phyloP scores from a whole-genome alignment of 2,888 invertebrate genomes.

The Lumbricus terrestris region DNA sequence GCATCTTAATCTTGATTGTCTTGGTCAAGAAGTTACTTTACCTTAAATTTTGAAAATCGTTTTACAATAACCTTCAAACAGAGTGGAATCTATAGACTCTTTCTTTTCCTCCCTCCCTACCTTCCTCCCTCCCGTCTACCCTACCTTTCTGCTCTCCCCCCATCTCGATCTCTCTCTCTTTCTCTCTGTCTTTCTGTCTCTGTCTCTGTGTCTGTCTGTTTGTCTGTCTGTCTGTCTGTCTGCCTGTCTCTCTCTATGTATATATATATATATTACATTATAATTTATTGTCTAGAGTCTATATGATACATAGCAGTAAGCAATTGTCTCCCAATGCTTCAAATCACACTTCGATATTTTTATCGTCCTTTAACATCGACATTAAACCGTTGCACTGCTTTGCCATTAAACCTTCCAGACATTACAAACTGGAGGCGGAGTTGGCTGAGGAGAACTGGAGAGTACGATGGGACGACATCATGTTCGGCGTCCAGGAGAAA shows the following conservation, averaged over 20 bases:
- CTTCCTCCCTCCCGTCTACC: too few species aligned
- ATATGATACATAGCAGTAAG: too few species aligned
- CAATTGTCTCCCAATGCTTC: neutral
- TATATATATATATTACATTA: too few species aligned
- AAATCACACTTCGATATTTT: neutral
- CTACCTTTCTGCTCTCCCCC: neutral
- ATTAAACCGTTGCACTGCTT: neutral
- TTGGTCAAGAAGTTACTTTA: too few species aligned
- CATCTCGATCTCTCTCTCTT: neutral
- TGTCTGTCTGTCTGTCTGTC: too few species aligned
- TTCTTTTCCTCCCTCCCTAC: too few species aligned
- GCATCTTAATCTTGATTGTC: too few species aligned
- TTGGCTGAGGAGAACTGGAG: conserved; percentile 96
- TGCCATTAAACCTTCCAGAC: conserved; percentile 12
- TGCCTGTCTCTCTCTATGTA: neutral
- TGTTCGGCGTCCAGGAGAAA: conserved; percentile 64
- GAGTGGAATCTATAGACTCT: too few species aligned
- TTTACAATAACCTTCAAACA: too few species aligned
- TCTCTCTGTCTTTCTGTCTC: neutral
- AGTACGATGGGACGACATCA: conserved; percentile 77
- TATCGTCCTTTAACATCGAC: neutral
- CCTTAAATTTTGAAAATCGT: too few species aligned
- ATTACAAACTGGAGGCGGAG: conserved; percentile 64
- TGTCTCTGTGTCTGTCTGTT: neutral
- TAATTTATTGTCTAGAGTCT: too few species aligned